Conservation (phyloP, 2,888 invertebrate genomes). For the Ophion slaviceki region DNA sequence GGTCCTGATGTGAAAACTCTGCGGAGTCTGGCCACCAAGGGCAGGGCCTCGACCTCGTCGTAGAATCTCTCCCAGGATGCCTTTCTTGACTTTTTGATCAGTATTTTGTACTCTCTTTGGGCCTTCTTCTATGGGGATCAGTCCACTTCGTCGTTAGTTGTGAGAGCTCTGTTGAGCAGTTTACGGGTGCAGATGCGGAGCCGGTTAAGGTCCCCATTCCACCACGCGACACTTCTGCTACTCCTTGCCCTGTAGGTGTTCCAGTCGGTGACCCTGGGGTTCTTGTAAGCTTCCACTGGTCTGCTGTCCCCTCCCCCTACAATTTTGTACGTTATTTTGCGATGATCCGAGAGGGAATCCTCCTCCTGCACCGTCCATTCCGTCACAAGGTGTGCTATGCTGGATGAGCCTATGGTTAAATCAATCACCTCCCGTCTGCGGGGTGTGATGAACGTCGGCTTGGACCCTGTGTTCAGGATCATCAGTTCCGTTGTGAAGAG, state of each 20-base stretch:
- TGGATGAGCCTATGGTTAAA: constrained; percentile 6
- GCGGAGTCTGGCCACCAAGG: constrained; percentile 18
- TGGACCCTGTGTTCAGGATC: constrained; percentile 45
- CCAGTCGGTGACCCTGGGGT: constrained; percentile 52
- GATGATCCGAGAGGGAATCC: constrained; percentile 47
- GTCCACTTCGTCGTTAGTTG: constrained; percentile 17
- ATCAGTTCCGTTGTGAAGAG: background rate
- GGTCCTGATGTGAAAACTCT: constrained; percentile 38
- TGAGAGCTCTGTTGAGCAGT: constrained; percentile 44
- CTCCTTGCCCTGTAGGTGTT: constrained; percentile 20
- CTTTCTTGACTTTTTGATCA: constrained; percentile 18
- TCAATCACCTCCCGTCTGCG: constrained; percentile 46
- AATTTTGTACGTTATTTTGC: background rate
- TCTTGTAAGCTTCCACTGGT: constrained; percentile 1
- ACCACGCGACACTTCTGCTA: constrained; percentile 43
- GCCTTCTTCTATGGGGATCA: background rate
- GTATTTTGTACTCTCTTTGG: background rate
- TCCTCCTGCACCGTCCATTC: constrained; percentile 49
- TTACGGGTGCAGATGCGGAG: background rate
- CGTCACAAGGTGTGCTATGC: background rate
- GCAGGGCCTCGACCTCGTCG: constrained; percentile 5
- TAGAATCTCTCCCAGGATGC: constrained; percentile 28
- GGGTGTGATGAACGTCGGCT: constrained; percentile 41
- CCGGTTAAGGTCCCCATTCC: constrained; percentile 44
- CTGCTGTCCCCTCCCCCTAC: background rate